Percentiles rank a stretch among this genome's conserved stretches.
Conservation (phyloP, 2,888 invertebrate species). For the Taenaris catops region DNA sequence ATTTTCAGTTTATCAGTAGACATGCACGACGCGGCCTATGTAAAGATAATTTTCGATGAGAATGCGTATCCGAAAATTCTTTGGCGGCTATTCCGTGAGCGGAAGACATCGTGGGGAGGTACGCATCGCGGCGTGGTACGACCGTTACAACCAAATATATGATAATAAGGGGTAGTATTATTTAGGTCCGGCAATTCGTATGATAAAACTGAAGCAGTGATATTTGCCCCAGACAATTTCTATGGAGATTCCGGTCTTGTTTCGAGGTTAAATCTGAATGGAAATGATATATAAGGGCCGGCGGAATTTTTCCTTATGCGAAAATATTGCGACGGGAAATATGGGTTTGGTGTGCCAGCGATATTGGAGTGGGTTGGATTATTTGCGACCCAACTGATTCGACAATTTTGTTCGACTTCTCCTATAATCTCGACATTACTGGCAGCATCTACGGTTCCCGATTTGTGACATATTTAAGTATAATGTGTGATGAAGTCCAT, state of each 20-base stretch:
- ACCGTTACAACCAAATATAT: slow-evolving; percentile 51
- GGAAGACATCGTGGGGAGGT: slow-evolving; percentile 31
- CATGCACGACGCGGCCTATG: slow-evolving; percentile 26
- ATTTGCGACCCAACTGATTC: slow-evolving; percentile 19
- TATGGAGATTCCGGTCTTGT: slow-evolving; percentile 76
- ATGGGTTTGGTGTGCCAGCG: slow-evolving; percentile 25
- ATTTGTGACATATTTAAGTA: too few relatives aligned
- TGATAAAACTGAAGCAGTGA: slow-evolving; percentile 71
- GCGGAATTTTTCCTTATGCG: slow-evolving; percentile 45
- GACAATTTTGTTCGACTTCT: slow-evolving; percentile 7
- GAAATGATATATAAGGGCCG: slow-evolving; percentile 59
- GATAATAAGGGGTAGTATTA: slow-evolving; percentile 63
- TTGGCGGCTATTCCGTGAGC: slow-evolving; percentile 42
- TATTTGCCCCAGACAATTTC: slow-evolving; percentile 73
- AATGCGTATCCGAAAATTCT: slow-evolving; percentile 32
- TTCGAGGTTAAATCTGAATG: slow-evolving; percentile 69
- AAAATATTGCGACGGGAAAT: slow-evolving; percentile 40
- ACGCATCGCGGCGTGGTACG: slow-evolving; percentile 53
- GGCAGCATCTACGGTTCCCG: slow-evolving; percentile 10
- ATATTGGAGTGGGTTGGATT: slow-evolving; percentile 24
- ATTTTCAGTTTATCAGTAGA: slow-evolving; percentile 41
- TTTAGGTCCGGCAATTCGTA: slow-evolving; percentile 74
- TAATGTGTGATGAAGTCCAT: too few relatives aligned
- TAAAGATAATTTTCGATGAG: slow-evolving; percentile 33
- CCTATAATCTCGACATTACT: slow-evolving; percentile 7